A percentile compares a stretch with the other conserved stretches of the same genome.
These are phyloP conservation scores for Apomyelois bistriatella DNA, from an alignment of 2,888 invertebrate genomes.

Conservation along the genomic window DNA sequence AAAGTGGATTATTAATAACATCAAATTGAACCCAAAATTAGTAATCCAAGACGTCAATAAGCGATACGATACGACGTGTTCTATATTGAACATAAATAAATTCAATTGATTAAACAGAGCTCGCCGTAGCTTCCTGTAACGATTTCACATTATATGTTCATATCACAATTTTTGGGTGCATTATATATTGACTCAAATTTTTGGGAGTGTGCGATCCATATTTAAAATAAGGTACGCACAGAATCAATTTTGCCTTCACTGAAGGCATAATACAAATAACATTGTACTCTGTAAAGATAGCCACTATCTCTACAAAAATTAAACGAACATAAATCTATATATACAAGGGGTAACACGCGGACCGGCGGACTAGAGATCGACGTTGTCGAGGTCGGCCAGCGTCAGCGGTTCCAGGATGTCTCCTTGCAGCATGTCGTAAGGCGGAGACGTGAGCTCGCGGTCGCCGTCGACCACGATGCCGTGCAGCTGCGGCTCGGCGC, in stretches of 20 bases:
- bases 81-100: too few species aligned
- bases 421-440: conserved; percentile 66
- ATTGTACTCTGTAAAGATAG: conserved; percentile 68
- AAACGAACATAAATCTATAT: conserved; percentile 49
- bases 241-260: conserved; percentile 61
- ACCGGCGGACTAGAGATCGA: conserved; percentile 67
- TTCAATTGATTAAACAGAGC: conserved; percentile 16
- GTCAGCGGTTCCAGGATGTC: conserved; percentile 63
- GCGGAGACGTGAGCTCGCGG: conserved; percentile 52
- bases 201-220: conserved; percentile 61
- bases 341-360: conserved; percentile 40
- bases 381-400: conserved; percentile 71
- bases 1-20: too few species aligned
- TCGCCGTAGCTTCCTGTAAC: conserved; percentile 35
- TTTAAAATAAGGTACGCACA: conserved; percentile 46
- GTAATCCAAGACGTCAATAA: too few species aligned
- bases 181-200: conserved; percentile 64
- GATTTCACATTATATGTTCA: conserved; percentile 41
- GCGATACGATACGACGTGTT: too few species aligned
- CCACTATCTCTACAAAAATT: conserved; percentile 61
- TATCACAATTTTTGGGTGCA: conserved; percentile 56
- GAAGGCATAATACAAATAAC: conserved; percentile 67
- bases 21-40: too few species aligned
- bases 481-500: conserved; percentile 45
- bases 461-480: conserved; percentile 51